Evolutionary conservation across 2,888 invertebrate species (phyloP), one percentile per base, ranked within the genome.

Genomic region (Galeopsomyia nigrocyanea): DNA sequence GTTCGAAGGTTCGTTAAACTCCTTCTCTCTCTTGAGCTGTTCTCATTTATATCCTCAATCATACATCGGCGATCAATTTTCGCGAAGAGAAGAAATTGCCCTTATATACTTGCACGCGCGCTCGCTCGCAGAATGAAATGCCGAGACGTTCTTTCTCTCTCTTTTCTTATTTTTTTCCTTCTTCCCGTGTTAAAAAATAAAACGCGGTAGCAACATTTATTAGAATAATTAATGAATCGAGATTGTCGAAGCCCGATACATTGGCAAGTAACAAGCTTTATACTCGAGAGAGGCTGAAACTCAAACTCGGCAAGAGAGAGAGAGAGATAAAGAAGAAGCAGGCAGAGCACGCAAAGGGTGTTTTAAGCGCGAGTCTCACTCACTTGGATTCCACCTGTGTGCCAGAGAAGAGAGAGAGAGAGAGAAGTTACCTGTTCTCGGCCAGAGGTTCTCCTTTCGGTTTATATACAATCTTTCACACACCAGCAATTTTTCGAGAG

Each of bases 371-470:
- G 19, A 49, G 26, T 56, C 47, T 56, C 55, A 14, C 55, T 51
- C 51, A 17, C 51, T 51, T 19, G 51, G 19, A 21, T 39, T 39
- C 39, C 39, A 39, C 39, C 39, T 39, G 39, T 39, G 39, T 39
- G 39, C 39, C 39, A 39, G 58, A 58, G 58, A 5, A 17, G 22
- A 17, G 22, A 14, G 3, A 56, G 22, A 55, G 50, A 55, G 69
- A 58, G 65, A 73, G 31, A 51, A 19, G 39, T 17, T 71, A 68
- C 71, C 74, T 64, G 74, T 57, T 60, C 56, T 39, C 39, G 46
- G 49, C 77, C 78, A 76, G 78, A 77, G 78, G 78, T 78, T 78
- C 78, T 76, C 75, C 75, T 73, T 76, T 76, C 76, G 39, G 74
- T 73, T 26, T 5, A 5, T 26, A 39, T 7, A 10, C 39, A 10